Evolutionary conservation across 2,888 invertebrate species (phyloP), one percentile per base, ranked within the genome.

Genomic region (Philereme transversata): DNA sequence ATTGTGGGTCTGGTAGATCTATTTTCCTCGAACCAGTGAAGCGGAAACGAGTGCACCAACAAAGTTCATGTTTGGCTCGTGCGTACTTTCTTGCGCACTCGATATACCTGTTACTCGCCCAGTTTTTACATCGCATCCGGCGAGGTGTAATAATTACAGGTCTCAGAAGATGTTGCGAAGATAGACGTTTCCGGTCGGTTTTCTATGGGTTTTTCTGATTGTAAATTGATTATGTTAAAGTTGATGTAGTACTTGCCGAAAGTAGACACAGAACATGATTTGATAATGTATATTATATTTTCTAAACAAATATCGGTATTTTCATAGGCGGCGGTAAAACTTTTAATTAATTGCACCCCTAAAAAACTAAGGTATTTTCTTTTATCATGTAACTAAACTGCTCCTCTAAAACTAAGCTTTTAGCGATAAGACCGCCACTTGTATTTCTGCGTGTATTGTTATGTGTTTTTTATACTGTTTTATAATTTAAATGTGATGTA

Each of bases 101-200:
- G 22, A 22, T 3, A 22, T 22, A 22, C 22, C 5, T 34, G 9
- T 59, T 68, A 54, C 68, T 75, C 49, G 56, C 73, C 81, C 65
- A 81, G 77, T 87, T 87, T 86, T 86, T 86, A 81, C 77, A 73
- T 75, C 71, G 76, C 79, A 83, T 86, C 86, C 87, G 85, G 81
- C 68, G 77, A 81, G 74, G 79, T 73, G 77, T 77, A 79, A 82
- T 86, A 82, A 86, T 84, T 82, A 77, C 75, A 74, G 75, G 74
- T 74, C 70, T 72, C 69, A 72, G 72, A 62, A 73, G 77, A 76
- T 74, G 76, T 68, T 65, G 56, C 52, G 43, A 51, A 77, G 82
- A 81, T 76, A 74, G 82, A 79, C 77, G 72, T 83, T 81, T 86
- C 84, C 86, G 81, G 63, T 79, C 60, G 65, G 71, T 80, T 84